Percentiles rank a stretch among this genome's conserved stretches.
phyloP scores from a whole-genome alignment of 2,888 invertebrate genomes.

The Spatulosminthurus flaviceps region DNA sequence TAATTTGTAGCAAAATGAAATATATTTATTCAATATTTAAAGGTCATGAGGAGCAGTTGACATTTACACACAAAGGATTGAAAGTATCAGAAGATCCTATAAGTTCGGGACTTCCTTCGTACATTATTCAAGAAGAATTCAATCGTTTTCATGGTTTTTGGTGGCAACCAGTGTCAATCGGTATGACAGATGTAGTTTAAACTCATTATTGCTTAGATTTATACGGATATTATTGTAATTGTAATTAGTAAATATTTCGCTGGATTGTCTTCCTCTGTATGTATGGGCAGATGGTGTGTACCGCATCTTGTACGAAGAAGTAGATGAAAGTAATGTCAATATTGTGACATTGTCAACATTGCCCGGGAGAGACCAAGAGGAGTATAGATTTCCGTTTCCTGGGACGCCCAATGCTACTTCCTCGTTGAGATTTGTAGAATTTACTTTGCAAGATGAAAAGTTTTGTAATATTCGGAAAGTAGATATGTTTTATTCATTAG shows the following conservation, averaged over 20 bases:
- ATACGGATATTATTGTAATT: no score
- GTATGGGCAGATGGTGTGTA: conserved; percentile 64
- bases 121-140: conserved; percentile 98
- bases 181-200: conserved; percentile 4
- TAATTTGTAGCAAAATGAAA: no score
- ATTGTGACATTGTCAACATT: conserved; percentile 75
- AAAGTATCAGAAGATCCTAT: conserved; percentile 80
- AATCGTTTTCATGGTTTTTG: conserved; percentile 95
- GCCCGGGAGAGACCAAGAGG: conserved; percentile 61
- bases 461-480: conserved; percentile 79
- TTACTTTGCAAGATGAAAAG: conserved; percentile 74
- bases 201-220: no score
- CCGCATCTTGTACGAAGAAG: conserved; percentile 70
- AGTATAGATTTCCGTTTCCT: conserved; percentile 80
- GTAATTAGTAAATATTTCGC: no score
- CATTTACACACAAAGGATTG: conserved; percentile 76
- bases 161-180: conserved; percentile 84
- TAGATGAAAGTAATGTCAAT: conserved; percentile 81
- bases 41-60: conserved; percentile 78
- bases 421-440: conserved; percentile 74
- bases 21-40: no score
- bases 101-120: conserved; percentile 95
- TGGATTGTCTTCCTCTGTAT: no score
- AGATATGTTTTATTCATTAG: conserved; percentile 79
- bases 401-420: conserved; percentile 92